Conservation (phyloP, 2,113 vertebrate genomes). For the Seriola dumerili region DNA sequence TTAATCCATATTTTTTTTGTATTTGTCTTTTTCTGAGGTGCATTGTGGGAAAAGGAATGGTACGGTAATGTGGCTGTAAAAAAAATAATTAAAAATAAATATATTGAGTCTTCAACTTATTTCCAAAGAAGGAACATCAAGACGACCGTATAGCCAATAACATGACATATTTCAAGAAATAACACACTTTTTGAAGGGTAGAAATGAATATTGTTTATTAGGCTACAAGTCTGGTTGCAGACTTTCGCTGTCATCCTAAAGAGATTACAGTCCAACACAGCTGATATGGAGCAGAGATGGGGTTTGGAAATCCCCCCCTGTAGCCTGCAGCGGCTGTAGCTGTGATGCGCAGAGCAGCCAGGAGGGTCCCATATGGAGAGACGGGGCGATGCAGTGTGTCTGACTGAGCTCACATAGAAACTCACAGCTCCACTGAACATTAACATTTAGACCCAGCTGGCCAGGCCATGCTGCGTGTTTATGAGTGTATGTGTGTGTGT, state of each 20-base stretch:
- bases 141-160: background rate
- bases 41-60: background rate
- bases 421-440: constrained; percentile 78
- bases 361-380: constrained; percentile 80
- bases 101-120: background rate
- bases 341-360: constrained; percentile 46
- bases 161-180: background rate
- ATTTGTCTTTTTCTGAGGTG: background rate
- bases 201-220: background rate
- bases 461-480: constrained; percentile 17
- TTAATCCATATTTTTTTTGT: background rate
- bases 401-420: constrained; percentile 74
- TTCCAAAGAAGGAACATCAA: background rate
- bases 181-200: background rate
- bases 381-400: constrained; percentile 62
- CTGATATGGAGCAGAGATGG: constrained; percentile 28
- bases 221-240: background rate
- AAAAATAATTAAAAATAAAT: background rate
- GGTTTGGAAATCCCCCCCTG: constrained; percentile 23
- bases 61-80: too few species aligned
- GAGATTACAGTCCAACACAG: constrained; percentile 14
- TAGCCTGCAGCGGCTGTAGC: constrained; percentile 65
- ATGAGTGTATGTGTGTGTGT: background rate
- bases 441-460: constrained; percentile 80
- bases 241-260: constrained; percentile 2